These are phyloP conservation scores for Macrophya annulata DNA, from an alignment of 2,888 invertebrate species.

Conservation along the genomic window DNA sequence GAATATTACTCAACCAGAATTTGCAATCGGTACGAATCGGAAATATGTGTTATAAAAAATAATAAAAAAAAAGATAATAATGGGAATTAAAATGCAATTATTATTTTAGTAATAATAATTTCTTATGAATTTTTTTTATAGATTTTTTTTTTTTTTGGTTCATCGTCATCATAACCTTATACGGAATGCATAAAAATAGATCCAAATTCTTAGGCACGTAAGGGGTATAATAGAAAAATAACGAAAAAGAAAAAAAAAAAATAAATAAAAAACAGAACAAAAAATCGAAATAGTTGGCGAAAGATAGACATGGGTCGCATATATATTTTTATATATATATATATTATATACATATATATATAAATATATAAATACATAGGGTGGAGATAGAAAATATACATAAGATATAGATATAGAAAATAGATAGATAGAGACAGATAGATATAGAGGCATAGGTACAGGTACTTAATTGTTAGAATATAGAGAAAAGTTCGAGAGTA, in stretches of 20 bases:
- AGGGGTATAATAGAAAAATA: constrained; percentile 3
- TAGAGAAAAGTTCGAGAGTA: constrained; percentile 69
- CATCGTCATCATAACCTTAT: constrained; percentile 64
- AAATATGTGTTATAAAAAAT: constrained; percentile 63
- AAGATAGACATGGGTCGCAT: constrained; percentile 55
- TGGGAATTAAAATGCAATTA: constrained; percentile 60
- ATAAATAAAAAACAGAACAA: constrained; percentile 46
- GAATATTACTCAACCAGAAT: constrained; percentile 70
- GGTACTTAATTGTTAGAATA: constrained; percentile 55
- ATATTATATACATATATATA: constrained; percentile 21
- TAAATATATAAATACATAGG: neutral
- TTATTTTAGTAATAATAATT: constrained; percentile 57
- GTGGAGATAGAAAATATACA: constrained; percentile 25
- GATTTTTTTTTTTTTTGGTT: constrained; percentile 57
- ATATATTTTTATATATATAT: neutral
- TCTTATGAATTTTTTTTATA: neutral
- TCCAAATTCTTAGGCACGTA: constrained; percentile 35
- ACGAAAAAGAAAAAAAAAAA: constrained; percentile 45
- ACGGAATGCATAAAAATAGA: constrained; percentile 61
- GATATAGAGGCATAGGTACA: constrained; percentile 49
- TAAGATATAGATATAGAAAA: constrained; percentile 53
- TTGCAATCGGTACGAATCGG: constrained; percentile 62
- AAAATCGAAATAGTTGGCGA: constrained; percentile 57
- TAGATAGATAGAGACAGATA: constrained; percentile 57
- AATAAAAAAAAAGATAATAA: constrained; percentile 40